A percentile compares a stretch with the other conserved stretches of the same genome.
Evolutionary conservation across 2,113 vertebrate genomes (phyloP).

Genomic region (Piprites chloris): DNA sequence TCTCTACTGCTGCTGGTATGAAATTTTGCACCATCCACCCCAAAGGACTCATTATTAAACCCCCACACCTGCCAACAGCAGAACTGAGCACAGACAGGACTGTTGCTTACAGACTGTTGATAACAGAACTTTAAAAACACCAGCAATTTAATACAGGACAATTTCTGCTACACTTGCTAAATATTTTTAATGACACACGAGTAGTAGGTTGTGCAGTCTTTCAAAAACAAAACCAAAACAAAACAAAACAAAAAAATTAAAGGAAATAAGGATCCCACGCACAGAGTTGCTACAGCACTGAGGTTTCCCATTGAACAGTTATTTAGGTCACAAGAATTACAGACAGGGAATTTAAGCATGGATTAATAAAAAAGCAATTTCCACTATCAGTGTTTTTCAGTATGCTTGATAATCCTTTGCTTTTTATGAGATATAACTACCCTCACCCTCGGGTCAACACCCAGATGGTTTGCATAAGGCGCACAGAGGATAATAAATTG

Average conservation of each 20-base stretch:
- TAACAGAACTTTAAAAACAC: not conserved
- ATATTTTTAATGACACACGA: not conserved
- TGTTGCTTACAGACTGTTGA: not conserved
- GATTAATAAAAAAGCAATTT: slow-evolving; percentile 55
- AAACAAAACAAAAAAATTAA: not conserved
- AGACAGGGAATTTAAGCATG: not conserved
- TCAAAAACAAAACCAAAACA: not conserved
- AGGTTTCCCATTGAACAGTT: not conserved
- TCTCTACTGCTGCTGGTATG: not conserved
- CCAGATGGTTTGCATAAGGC: not conserved
- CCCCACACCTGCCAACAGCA: not conserved
- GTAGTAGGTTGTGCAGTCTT: not conserved
- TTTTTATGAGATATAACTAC: not conserved
- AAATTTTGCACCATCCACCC: not conserved
- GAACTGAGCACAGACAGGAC: not conserved
- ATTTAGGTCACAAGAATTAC: not conserved
- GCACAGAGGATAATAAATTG: not conserved
- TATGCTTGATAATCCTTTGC: not conserved
- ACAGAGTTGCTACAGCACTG: not conserved
- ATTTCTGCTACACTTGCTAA: not conserved
- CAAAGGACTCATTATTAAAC: not conserved
- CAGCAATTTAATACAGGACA: not conserved
- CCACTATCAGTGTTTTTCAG: slow-evolving; percentile 4
- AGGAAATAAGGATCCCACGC: not conserved
- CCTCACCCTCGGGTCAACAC: not conserved